Conservation (phyloP, 2,797 vertebrate genomes). For the Kryptolebias ocellatus region DNA sequence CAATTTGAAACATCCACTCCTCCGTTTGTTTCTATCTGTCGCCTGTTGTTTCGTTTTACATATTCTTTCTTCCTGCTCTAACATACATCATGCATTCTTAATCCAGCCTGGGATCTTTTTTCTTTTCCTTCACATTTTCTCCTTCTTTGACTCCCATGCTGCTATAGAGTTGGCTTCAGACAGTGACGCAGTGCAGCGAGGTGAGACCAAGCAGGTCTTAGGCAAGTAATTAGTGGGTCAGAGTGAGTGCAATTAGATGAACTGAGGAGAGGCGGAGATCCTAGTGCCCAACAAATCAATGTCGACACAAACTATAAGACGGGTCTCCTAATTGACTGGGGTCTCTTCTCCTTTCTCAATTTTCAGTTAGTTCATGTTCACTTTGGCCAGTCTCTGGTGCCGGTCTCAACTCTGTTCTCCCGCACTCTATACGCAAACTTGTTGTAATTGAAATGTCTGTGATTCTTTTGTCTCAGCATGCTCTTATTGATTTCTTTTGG, state of each 20-base stretch:
- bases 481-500: slow-evolving; percentile 58
- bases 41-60: slow-evolving; percentile 40
- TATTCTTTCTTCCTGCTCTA: slow-evolving; percentile 1
- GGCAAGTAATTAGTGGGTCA: slow-evolving; percentile 80
- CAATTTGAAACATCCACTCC: slow-evolving; percentile 10
- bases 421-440: slow-evolving; percentile 1
- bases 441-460: slow-evolving; percentile 21
- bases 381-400: slow-evolving; percentile 2
- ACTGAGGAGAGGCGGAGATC: slow-evolving; percentile 62
- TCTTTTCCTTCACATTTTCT: slow-evolving; percentile 23
- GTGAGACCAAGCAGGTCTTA: slow-evolving; percentile 61
- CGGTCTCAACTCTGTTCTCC: slow-evolving; percentile 28
- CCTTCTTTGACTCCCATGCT: slow-evolving; percentile 6
- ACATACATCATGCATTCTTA: slow-evolving; percentile 58
- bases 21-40: slow-evolving; percentile 28
- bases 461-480: slow-evolving; percentile 47
- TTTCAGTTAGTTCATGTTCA: slow-evolving; percentile 41
- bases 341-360: slow-evolving; percentile 48
- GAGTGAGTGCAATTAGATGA: slow-evolving; percentile 73
- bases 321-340: slow-evolving; percentile 77
- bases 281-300: slow-evolving; percentile 77
- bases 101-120: slow-evolving; percentile 24
- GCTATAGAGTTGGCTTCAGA: slow-evolving; percentile 37
- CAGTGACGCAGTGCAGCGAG: slow-evolving; percentile 34
- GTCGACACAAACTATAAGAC: slow-evolving; percentile 74